A percentile compares a stretch with the other conserved stretches of the same genome.
These are phyloP conservation scores for Zeus faber DNA, from an alignment of 2,113 vertebrate genomes.

Conservation along the genomic window DNA sequence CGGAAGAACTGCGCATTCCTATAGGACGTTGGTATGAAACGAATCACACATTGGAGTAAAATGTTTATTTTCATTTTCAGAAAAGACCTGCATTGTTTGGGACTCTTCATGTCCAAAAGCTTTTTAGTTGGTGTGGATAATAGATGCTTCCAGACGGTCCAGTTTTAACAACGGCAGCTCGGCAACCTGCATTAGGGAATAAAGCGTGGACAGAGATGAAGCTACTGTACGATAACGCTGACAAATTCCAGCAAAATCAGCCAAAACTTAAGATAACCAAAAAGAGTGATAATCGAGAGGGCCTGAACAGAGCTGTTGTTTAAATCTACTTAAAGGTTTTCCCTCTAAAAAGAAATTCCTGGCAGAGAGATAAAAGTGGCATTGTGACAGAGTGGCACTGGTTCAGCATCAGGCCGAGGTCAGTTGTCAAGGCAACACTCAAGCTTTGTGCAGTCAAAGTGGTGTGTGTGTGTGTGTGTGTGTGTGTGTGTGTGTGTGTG, in stretches of 20 bases:
- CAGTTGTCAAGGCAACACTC: conserved; percentile 66
- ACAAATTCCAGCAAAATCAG: too few species aligned
- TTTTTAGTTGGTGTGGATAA: too few species aligned
- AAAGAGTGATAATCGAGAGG: conserved; percentile 13
- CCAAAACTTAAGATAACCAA: conserved; percentile 17
- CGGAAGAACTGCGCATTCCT: conserved; percentile 32
- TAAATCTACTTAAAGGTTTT: conserved; percentile 46
- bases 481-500: conserved; percentile 6
- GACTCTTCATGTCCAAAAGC: too few species aligned
- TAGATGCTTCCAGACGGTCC: too few species aligned
- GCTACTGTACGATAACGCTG: too few species aligned
- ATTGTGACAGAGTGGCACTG: conserved; percentile 62
- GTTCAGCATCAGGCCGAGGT: conserved; percentile 57
- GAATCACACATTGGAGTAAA: too few species aligned
- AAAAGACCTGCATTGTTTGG: too few species aligned
- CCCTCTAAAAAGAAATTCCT: conserved; percentile 28
- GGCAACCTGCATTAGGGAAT: too few species aligned
- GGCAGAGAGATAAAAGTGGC: conserved; percentile 48
- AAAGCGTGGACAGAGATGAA: too few species aligned
- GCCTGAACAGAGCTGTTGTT: conserved; percentile 27
- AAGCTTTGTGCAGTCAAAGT: conserved; percentile 45
- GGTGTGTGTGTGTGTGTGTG: conserved; percentile 38
- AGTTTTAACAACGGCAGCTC: too few species aligned
- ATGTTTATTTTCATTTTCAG: too few species aligned
- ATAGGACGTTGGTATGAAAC: too few species aligned